phyloP scores from a whole-genome alignment of 2,797 vertebrate species.

The Danio tinwini region DNA sequence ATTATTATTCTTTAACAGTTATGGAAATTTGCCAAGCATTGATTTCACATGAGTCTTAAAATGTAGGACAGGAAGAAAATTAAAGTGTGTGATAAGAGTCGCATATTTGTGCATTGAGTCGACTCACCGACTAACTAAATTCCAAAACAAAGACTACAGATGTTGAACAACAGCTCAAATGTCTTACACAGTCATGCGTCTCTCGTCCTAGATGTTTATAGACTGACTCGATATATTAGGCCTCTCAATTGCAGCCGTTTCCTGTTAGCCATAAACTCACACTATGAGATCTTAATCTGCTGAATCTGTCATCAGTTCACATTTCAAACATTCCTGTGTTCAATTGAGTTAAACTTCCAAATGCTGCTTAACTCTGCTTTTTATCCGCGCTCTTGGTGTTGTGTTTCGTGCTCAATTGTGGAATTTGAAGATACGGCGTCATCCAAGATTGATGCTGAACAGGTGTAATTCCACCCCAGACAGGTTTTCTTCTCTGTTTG shows the following conservation, averaged over 20 bases:
- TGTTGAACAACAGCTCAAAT: background rate
- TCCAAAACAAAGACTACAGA: background rate
- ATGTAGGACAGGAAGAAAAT: slow-evolving; percentile 52
- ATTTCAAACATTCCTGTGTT: slow-evolving; percentile 37
- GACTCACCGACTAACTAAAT: background rate
- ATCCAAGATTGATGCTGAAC: slow-evolving; percentile 24
- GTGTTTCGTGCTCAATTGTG: slow-evolving; percentile 6
- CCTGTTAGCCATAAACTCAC: background rate
- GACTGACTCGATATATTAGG: background rate
- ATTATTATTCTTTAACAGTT: slow-evolving; percentile 48
- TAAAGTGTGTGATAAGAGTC: background rate
- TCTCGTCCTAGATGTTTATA: background rate
- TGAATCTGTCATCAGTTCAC: background rate
- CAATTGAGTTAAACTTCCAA: slow-evolving; percentile 28
- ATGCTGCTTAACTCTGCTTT: slow-evolving; percentile 29
- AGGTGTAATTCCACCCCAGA: slow-evolving; percentile 21
- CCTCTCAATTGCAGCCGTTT: slow-evolving; percentile 14
- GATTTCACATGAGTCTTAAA: slow-evolving; percentile 62
- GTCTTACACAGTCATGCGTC: background rate
- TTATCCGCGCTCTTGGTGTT: slow-evolving; percentile 17
- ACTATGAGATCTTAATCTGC: slow-evolving; percentile 9
- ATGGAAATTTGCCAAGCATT: slow-evolving; percentile 70
- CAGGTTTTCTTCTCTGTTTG: background rate
- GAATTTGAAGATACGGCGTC: slow-evolving; percentile 37
- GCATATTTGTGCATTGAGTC: slow-evolving; percentile 6